phyloP scores from a whole-genome alignment of 2,888 invertebrate species.

The Aricia artaxerxes region DNA sequence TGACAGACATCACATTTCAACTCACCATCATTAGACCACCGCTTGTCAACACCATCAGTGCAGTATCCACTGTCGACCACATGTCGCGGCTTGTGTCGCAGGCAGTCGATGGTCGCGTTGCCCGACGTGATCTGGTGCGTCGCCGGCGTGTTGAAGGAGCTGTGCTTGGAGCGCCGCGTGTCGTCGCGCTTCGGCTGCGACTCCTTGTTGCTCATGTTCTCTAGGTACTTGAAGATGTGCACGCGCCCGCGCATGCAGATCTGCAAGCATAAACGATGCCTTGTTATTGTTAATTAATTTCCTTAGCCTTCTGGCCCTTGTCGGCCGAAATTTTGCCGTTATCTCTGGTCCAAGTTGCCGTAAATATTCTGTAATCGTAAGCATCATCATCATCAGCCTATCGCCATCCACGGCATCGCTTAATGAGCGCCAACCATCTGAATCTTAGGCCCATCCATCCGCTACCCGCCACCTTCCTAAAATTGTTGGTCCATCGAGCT shows the following conservation, averaged over 20 bases:
- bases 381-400: too few species aligned
- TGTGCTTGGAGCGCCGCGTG: constrained; percentile 71
- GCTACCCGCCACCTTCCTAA: too few species aligned
- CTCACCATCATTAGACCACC: constrained; percentile 90
- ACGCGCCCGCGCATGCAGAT: constrained; percentile 95
- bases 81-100: constrained; percentile 80
- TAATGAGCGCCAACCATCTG: too few species aligned
- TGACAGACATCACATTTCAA: not conserved
- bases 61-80: constrained; percentile 95
- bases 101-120: constrained; percentile 73
- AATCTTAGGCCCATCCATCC: too few species aligned
- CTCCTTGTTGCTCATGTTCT: constrained; percentile 90
- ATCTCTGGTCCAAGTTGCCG: too few species aligned
- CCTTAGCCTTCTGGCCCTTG: too few species aligned
- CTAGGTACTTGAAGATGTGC: constrained; percentile 96
- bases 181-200: constrained; percentile 73
- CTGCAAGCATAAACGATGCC: constrained; percentile 65
- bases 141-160: constrained; percentile 63
- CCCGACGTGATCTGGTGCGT: constrained; percentile 69
- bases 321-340: too few species aligned
- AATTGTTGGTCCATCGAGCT: too few species aligned
- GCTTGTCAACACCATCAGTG: constrained; percentile 90
- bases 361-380: too few species aligned
- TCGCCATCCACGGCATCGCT: too few species aligned
- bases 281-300: not conserved